These are phyloP conservation scores for Cheilosia vulpina DNA, from an alignment of 2,888 invertebrate genomes.

Conservation along the genomic window DNA sequence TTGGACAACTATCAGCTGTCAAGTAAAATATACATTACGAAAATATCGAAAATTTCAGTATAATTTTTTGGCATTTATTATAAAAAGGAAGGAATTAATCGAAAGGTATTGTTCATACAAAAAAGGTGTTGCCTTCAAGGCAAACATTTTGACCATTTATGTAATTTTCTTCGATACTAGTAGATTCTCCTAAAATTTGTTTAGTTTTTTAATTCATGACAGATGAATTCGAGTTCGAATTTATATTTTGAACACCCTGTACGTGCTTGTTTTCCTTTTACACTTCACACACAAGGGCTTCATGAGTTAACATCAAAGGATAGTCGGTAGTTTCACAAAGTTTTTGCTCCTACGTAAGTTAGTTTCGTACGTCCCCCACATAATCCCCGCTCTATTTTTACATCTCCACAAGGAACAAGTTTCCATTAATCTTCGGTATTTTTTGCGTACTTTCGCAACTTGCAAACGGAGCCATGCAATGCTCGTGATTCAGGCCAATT, in stretches of 20 bases:
- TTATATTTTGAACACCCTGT: neutral
- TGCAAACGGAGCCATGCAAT: constrained; percentile 39
- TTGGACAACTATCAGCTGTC: too few species aligned
- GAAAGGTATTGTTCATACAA: too few species aligned
- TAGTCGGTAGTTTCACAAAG: neutral
- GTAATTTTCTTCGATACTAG: too few species aligned
- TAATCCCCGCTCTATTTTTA: constrained; percentile 6
- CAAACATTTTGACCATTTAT: too few species aligned
- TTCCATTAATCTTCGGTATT: constrained; percentile 55
- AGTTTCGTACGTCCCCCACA: constrained; percentile 11
- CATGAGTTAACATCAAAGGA: constrained; percentile 3
- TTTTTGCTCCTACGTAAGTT: constrained; percentile 1
- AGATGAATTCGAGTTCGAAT: too few species aligned
- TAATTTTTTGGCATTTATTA: too few species aligned
- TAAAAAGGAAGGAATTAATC: too few species aligned
- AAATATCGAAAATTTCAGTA: too few species aligned
- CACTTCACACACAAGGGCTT: neutral
- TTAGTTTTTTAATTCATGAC: too few species aligned
- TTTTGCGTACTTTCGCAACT: constrained; percentile 4
- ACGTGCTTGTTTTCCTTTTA: neutral
- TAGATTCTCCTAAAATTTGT: too few species aligned
- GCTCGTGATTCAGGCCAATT: constrained; percentile 65
- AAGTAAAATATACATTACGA: too few species aligned
- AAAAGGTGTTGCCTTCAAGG: too few species aligned
- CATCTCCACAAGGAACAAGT: constrained; percentile 28